Evolutionary conservation across 2,888 invertebrate species (phyloP).

Genomic region (Nomada ruficornis): DNA sequence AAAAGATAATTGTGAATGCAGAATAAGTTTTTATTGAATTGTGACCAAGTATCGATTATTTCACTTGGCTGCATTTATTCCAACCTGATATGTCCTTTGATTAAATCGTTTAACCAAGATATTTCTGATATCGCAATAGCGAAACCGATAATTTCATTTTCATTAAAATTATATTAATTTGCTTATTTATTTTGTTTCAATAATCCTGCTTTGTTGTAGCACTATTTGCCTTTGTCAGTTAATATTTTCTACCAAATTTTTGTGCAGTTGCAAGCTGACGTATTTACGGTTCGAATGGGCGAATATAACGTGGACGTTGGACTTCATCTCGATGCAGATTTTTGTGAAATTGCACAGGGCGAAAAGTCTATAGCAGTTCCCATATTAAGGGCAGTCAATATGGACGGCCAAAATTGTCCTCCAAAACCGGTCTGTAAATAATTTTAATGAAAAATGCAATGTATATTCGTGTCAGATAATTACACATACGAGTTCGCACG

Average conservation of each 20-base stretch:
- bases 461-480: neutral
- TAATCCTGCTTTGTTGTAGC: too few species aligned
- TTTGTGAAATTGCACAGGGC: neutral
- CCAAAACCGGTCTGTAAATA: slow-evolving; percentile 5
- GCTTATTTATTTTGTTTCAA: neutral
- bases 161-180: neutral
- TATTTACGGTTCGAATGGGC: neutral
- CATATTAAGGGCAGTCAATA: neutral
- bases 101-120: too few species aligned
- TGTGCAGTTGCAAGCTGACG: neutral
- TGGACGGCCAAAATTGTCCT: neutral
- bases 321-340: neutral
- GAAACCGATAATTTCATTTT: too few species aligned
- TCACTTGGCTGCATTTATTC: too few species aligned
- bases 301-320: slow-evolving; percentile 26
- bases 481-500: too few species aligned
- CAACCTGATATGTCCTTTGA: too few species aligned
- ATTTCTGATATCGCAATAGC: too few species aligned
- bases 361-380: neutral
- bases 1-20: too few species aligned
- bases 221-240: too few species aligned
- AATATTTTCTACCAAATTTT: neutral
- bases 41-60: too few species aligned
- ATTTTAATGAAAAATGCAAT: neutral
- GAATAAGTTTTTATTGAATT: too few species aligned